Percentiles rank a stretch among this genome's conserved stretches.
Evolutionary conservation across 2,797 vertebrate genomes (phyloP).

Genomic region (Crenuchus spilurus): DNA sequence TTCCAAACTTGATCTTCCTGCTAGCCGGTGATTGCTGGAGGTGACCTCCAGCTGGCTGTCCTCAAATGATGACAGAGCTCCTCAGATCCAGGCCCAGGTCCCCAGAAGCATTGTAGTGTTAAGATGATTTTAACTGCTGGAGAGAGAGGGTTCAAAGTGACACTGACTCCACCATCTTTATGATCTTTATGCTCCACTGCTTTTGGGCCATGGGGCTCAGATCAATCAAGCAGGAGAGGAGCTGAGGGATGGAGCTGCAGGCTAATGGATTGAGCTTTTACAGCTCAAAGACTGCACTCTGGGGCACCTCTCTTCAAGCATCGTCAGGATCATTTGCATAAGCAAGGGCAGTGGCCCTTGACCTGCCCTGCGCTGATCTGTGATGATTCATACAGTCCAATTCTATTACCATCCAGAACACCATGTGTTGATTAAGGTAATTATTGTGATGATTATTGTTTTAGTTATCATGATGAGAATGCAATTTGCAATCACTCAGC

Average conservation of each 20-base stretch:
- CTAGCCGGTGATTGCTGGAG: background rate
- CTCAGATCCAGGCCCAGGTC: slow-evolving; percentile 3
- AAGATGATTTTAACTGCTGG: slow-evolving; percentile 18
- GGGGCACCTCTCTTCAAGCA: slow-evolving; percentile 30
- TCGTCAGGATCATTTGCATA: slow-evolving; percentile 31
- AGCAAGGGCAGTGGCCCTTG: slow-evolving; percentile 37
- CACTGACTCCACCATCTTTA: background rate
- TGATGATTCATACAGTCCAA: slow-evolving; percentile 40
- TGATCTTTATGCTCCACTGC: background rate
- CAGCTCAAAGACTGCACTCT: slow-evolving; percentile 24
- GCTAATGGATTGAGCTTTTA: slow-evolving; percentile 27
- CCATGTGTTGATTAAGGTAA: slow-evolving; percentile 45
- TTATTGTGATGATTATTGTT: slow-evolving; percentile 45
- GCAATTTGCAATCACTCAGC: slow-evolving; percentile 40
- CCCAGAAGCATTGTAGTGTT: background rate
- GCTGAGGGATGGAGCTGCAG: slow-evolving; percentile 4
- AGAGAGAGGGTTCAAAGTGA: slow-evolving; percentile 28
- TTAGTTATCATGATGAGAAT: slow-evolving; percentile 32
- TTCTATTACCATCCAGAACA: slow-evolving; percentile 39
- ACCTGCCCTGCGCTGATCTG: slow-evolving; percentile 33
- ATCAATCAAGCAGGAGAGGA: slow-evolving; percentile 28
- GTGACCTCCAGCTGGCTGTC: slow-evolving; percentile 2
- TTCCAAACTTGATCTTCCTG: background rate
- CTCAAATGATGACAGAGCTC: background rate
- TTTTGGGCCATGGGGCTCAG: slow-evolving; percentile 16